These are phyloP conservation scores for Drosophila meridiana DNA, from an alignment of 2,888 invertebrate genomes.

Conservation along the genomic window DNA sequence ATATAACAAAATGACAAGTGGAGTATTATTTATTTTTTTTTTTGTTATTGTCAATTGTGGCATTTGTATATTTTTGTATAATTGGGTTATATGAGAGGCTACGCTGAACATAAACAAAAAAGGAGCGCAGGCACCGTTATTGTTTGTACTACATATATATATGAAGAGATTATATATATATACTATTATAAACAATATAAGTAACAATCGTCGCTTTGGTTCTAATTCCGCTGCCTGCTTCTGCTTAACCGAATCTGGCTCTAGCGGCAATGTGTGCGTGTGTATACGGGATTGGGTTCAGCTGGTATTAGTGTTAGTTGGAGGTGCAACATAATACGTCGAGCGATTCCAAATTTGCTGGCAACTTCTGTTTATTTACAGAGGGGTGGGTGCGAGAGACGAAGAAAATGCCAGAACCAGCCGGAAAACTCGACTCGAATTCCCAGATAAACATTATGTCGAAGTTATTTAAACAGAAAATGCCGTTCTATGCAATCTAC, in stretches of 20 bases:
- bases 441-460: slow-evolving; percentile 32
- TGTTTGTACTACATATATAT: slow-evolving; percentile 34
- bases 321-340: slow-evolving; percentile 65
- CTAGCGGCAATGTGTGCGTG: background rate
- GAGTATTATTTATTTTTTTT: slow-evolving; percentile 1
- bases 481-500: slow-evolving; percentile 6
- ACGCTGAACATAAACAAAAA: slow-evolving; percentile 49
- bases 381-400: slow-evolving; percentile 31
- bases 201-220: slow-evolving; percentile 25
- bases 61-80: slow-evolving; percentile 40
- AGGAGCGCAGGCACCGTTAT: slow-evolving; percentile 24
- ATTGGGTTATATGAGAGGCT: slow-evolving; percentile 50
- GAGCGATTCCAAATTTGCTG: slow-evolving; percentile 38
- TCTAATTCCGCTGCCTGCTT: background rate
- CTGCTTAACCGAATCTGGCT: slow-evolving; percentile 8
- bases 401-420: slow-evolving; percentile 11
- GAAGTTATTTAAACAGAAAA: slow-evolving; percentile 15
- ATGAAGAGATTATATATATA: background rate
- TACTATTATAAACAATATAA: slow-evolving; percentile 30
- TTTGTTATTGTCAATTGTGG: slow-evolving; percentile 21
- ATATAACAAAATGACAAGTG: background rate
- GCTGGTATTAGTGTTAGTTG: slow-evolving; percentile 5
- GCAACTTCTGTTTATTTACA: slow-evolving; percentile 39
- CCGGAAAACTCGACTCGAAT: slow-evolving; percentile 56
- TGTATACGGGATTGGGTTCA: background rate